These are phyloP conservation scores for Pterocles burchelli DNA, from an alignment of 2,113 vertebrate genomes.

Conservation along the genomic window DNA sequence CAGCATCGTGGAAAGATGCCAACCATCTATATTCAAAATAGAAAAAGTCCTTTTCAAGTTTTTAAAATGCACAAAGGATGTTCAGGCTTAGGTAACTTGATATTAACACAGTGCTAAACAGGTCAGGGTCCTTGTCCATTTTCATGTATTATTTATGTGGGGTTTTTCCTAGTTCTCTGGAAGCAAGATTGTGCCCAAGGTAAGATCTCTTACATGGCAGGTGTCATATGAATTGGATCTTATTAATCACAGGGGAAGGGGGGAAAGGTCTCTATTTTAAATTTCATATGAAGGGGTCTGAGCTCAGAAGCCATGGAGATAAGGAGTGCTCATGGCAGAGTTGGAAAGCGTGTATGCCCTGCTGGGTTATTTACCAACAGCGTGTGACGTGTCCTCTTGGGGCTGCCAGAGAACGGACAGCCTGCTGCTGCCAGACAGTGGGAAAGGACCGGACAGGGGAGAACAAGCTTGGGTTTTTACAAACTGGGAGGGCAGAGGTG, in stretches of 20 bases:
- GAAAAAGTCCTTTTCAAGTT: neutral
- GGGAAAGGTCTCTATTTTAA: neutral
- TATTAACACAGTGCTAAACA: neutral
- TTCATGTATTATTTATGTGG: too few relatives aligned
- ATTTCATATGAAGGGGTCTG: too few relatives aligned
- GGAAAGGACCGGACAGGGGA: too few relatives aligned
- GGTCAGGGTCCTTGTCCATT: too few relatives aligned
- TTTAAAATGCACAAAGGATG: neutral
- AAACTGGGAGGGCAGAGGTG: too few relatives aligned
- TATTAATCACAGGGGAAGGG: too few relatives aligned
- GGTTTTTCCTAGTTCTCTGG: neutral
- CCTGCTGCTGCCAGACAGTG: too few relatives aligned
- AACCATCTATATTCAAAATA: too few relatives aligned
- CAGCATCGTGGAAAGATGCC: neutral
- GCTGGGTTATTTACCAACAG: neutral
- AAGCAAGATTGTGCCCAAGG: neutral
- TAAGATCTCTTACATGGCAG: neutral
- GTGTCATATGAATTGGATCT: too few relatives aligned
- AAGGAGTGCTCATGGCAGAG: neutral
- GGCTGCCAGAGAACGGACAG: neutral
- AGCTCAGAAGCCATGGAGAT: neutral
- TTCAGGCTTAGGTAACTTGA: neutral
- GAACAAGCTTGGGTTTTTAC: neutral
- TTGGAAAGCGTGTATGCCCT: too few relatives aligned
- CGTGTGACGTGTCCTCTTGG: neutral